Percentiles rank a stretch among this genome's conserved stretches.
Conservation (phyloP, 2,113 vertebrate genomes). For the Labeo rohita region DNA sequence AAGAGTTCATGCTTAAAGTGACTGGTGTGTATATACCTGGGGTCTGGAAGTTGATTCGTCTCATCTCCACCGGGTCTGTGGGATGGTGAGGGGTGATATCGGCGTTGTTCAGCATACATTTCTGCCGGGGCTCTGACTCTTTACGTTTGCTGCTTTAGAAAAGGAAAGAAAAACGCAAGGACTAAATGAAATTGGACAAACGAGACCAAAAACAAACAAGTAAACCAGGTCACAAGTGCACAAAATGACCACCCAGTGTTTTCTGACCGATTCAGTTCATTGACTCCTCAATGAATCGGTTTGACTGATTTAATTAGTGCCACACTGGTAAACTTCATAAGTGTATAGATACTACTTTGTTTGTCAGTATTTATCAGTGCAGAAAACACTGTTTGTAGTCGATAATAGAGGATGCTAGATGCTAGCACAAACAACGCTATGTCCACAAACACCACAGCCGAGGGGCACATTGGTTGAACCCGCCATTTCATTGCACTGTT, state of each 20-base stretch:
- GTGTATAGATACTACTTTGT: neutral
- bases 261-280: neutral
- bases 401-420: neutral
- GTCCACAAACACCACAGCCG: slow-evolving; percentile 1
- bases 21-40: slow-evolving; percentile 78
- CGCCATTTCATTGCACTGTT: slow-evolving; percentile 48
- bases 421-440: slow-evolving; percentile 16
- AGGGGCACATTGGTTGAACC: slow-evolving; percentile 33
- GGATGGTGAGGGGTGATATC: slow-evolving; percentile 94
- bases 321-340: neutral
- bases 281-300: neutral
- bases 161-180: neutral
- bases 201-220: neutral
- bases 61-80: slow-evolving; percentile 97
- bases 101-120: slow-evolving; percentile 93
- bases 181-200: neutral
- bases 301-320: neutral
- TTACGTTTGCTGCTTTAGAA: slow-evolving; percentile 87
- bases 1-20: neutral
- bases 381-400: neutral
- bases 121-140: slow-evolving; percentile 91
- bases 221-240: neutral
- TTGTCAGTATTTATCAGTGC: neutral
- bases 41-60: slow-evolving; percentile 97
- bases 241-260: neutral